Evolutionary conservation across 2,888 invertebrate species (phyloP).

Genomic region (Aplocera efformata): DNA sequence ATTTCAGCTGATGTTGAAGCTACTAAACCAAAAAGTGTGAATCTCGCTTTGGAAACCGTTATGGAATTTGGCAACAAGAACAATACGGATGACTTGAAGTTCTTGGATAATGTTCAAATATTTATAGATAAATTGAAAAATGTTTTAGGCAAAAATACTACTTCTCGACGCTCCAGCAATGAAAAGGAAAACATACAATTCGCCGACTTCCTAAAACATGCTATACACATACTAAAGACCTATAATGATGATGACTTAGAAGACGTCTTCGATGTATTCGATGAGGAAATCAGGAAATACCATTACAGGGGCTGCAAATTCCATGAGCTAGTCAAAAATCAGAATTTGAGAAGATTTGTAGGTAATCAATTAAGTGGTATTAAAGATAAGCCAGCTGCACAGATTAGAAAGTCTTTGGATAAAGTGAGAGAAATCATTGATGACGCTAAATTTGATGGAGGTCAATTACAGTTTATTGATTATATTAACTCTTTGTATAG

Average conservation of each 20-base stretch:
- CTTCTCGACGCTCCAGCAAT: conserved; percentile 3
- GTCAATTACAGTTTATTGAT: conserved; percentile 27
- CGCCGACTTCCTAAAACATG: conserved; percentile 43
- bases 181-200: conserved; percentile 27
- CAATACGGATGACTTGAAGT: conserved; percentile 32
- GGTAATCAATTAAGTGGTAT: conserved; percentile 30
- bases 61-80: conserved; percentile 45
- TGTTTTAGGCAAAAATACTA: conserved; percentile 17
- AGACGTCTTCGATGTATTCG: conserved; percentile 32
- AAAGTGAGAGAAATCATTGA: conserved; percentile 19
- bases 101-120: conserved; percentile 41
- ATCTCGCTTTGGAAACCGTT: conserved; percentile 52
- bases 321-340: conserved; percentile 35
- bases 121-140: conserved; percentile 40
- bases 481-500: conserved; percentile 46
- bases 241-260: conserved; percentile 44
- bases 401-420: conserved; percentile 32
- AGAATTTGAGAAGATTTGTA: conserved; percentile 31
- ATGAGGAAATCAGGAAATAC: conserved; percentile 41
- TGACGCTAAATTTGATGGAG: conserved; percentile 17
- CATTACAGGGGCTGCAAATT: conserved; percentile 41
- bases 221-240: conserved; percentile 28
- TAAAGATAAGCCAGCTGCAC: conserved; percentile 23
- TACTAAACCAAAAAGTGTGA: conserved; percentile 39
- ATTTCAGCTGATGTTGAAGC: conserved; percentile 23